A percentile compares a stretch with the other conserved stretches of the same genome.
These are phyloP conservation scores for Halictus rubicundus DNA, from an alignment of 1,140 invertebrate species.

Conservation along the genomic window DNA sequence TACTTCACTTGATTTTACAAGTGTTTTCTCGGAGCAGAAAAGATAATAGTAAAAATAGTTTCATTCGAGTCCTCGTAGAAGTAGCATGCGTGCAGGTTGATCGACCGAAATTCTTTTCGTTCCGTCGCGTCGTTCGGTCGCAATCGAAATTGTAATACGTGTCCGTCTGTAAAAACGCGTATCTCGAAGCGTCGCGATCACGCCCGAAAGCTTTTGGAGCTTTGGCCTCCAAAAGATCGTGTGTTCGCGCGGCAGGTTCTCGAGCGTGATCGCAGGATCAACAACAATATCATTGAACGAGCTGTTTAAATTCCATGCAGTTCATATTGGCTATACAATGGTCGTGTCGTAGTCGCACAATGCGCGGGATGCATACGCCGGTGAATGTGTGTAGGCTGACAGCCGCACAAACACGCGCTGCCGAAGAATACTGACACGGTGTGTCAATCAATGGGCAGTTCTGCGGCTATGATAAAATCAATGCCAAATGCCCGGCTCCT, in stretches of 20 bases:
- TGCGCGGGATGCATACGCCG: conserved; percentile 15
- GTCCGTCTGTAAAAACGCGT: not conserved
- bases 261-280: conserved; percentile 5
- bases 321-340: conserved; percentile 39
- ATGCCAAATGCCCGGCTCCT: not conserved
- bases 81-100: too few species aligned
- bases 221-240: not conserved
- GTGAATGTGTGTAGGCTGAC: conserved; percentile 4
- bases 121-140: too few species aligned
- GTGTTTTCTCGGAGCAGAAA: too few species aligned
- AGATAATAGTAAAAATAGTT: too few species aligned
- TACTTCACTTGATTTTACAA: too few species aligned
- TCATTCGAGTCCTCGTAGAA: too few species aligned
- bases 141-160: too few species aligned
- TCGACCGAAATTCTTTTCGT: too few species aligned
- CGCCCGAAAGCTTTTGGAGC: not conserved
- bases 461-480: not conserved
- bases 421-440: not conserved
- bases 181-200: not conserved
- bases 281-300: conserved; percentile 43
- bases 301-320: conserved; percentile 49
- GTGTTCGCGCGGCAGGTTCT: not conserved
- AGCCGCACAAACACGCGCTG: not conserved
- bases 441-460: conserved; percentile 24
- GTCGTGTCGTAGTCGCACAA: conserved; percentile 42